Percentiles rank a stretch among this genome's conserved stretches.
Conservation (phyloP, 1,140 invertebrate genomes). For the Thaumatotibia leucotreta region DNA sequence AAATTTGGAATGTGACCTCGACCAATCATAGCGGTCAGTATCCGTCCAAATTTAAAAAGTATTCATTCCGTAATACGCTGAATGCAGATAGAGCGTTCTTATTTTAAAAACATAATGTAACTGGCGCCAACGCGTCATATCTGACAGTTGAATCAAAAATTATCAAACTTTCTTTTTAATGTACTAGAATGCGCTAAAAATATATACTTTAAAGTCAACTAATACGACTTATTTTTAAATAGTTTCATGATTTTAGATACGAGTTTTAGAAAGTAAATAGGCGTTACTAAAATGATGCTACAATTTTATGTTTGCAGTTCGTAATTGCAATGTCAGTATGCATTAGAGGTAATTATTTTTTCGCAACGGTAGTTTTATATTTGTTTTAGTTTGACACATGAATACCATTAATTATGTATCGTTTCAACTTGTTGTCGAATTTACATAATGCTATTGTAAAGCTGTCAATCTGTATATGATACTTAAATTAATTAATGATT, state of each 20-base stretch:
- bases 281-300: not conserved
- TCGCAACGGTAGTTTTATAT: not conserved
- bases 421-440: conserved; percentile 1
- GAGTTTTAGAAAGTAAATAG: not conserved
- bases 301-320: not conserved
- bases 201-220: not conserved
- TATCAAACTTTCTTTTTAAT: not conserved
- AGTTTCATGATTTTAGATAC: not conserved
- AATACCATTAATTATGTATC: not conserved
- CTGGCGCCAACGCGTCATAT: not conserved
- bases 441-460: conserved; percentile 2
- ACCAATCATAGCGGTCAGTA: conserved; percentile 15
- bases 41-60: not conserved
- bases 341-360: not conserved
- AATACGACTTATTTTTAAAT: not conserved
- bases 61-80: not conserved
- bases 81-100: not conserved
- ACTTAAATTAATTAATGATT: conserved; percentile 3
- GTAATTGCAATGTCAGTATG: not conserved
- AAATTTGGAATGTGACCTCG: conserved; percentile 28
- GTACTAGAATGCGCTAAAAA: not conserved
- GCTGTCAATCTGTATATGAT: not conserved
- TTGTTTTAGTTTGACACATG: not conserved
- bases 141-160: not conserved
- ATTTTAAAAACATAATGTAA: not conserved